Evolutionary conservation across 30 jellyfish, hydroid and myxozoan species (phyloP).

Genomic region (Aurelia aurita): DNA sequence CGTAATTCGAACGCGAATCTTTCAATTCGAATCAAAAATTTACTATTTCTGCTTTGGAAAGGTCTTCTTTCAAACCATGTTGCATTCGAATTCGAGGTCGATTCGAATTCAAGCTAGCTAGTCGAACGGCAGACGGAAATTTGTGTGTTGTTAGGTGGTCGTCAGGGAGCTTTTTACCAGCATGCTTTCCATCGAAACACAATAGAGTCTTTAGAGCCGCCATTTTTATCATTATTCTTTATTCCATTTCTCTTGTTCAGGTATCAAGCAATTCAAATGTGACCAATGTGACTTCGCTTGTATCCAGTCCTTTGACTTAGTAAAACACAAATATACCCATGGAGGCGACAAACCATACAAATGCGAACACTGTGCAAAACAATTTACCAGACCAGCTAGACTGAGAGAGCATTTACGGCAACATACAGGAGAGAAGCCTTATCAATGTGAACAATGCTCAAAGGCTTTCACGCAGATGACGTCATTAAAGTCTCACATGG

Average conservation of each 20-base stretch:
- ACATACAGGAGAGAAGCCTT: constrained; percentile 98
- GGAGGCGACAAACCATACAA: constrained; percentile 98
- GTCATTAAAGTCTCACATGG: constrained; percentile 89
- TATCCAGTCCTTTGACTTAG: constrained; percentile 96
- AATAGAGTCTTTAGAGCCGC: too few species aligned
- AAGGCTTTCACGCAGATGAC: constrained; percentile 89
- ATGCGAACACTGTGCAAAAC: constrained; percentile 88
- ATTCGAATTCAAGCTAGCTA: too few species aligned
- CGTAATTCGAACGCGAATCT: too few species aligned
- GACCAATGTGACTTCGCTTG: constrained; percentile 98
- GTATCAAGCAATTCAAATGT: constrained; percentile 93
- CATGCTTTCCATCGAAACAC: too few species aligned
- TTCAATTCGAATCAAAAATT: too few species aligned
- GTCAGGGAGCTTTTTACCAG: too few species aligned
- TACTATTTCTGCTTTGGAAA: too few species aligned
- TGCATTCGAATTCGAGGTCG: too few species aligned
- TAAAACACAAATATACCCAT: constrained; percentile 91
- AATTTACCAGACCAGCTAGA: constrained; percentile 95
- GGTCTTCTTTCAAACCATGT: too few species aligned
- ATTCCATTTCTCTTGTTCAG: constrained; percentile 45
- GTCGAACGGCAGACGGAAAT: too few species aligned
- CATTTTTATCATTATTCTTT: too few species aligned
- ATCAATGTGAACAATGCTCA: constrained; percentile 86
- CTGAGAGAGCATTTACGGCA: constrained; percentile 90
- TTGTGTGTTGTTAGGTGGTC: too few species aligned